Percentiles rank a stretch among this genome's conserved stretches.
phyloP scores from a whole-genome alignment of 2,888 invertebrate genomes.

The Thereva unica region DNA sequence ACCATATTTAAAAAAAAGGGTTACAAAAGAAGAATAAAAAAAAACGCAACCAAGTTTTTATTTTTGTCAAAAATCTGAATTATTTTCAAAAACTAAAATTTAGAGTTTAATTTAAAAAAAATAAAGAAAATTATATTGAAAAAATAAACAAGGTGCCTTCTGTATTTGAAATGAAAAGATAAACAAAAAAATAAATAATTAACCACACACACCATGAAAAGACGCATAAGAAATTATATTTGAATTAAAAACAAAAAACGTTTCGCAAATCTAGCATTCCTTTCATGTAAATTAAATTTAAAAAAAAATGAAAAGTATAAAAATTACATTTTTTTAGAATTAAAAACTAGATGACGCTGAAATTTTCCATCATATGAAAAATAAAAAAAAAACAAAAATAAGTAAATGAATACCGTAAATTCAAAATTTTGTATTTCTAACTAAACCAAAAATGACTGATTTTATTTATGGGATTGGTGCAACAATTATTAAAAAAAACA shows the following conservation, averaged over 20 bases:
- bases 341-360: too few relatives aligned
- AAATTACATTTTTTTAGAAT: background rate
- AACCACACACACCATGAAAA: background rate
- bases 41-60: conserved; percentile 5
- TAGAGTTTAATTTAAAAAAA: conserved; percentile 2
- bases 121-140: conserved; percentile 10
- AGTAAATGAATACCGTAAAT: background rate
- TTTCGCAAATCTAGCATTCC: background rate
- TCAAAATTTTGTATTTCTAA: background rate
- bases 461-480: conserved; percentile 30
- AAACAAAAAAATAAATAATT: conserved; percentile 16
- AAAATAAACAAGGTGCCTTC: conserved; percentile 20
- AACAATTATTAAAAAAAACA: conserved; percentile 20
- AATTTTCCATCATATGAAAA: background rate
- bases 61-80: conserved; percentile 16
- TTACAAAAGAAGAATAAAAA: conserved; percentile 1
- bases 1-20: conserved; percentile 5
- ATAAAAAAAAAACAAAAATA: conserved; percentile 7
- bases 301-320: conserved; percentile 1
- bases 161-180: conserved; percentile 29
- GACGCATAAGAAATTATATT: background rate
- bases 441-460: conserved; percentile 25
- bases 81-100: background rate
- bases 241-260: conserved; percentile 3
- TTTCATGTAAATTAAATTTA: background rate